Base-by-base conservation (phyloP, 2,888 invertebrate genomes). In the Epinotia brunnichana region DNA sequence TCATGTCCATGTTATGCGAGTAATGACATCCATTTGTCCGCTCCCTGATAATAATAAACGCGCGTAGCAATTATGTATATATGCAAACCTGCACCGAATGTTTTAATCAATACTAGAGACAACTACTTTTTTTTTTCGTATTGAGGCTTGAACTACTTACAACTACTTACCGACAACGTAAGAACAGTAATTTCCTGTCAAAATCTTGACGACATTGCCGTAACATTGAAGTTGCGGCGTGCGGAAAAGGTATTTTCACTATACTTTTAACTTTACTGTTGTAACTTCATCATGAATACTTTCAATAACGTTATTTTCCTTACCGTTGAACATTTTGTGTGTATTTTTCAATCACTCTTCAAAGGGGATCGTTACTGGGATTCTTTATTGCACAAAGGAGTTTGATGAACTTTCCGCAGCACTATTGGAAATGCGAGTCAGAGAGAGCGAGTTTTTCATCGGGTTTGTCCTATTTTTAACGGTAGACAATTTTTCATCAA, bases 371-470 rank as follows among this genome's bases (percentile, higher is more conserved):
- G 44, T 56, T 15, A 57, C 41, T 24, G 15, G 44, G n/a, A 17
- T 24, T 48, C 29, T 15, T 62, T 35, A 39, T 54, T 54, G 57
- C 13, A 67, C 67, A 57, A 57, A 66, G 41, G 57, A 67, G 44
- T 67, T 67, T 56, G 21, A 29, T n/a, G 48, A 63, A 63, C 51
- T 48, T 21, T 17, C 17, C 57, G 29, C 15, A 17, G 48, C 29
- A 19, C 24, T 57, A 56, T 67, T 21, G 39, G 10, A 48, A 44
- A 48, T 48, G 17, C 48, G 10, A 48, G 29, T 53, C 24, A 51
- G 15, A 35, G 15, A 35, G 21, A 63, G 17, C 51, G 17, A 44
- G 11, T n/a, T 24, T 17, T 59, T 11, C 59, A 35, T 9, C 15
- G 39, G 21, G 3, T 21, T 21, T 41, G n/a, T n/a, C 44, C 44